These are phyloP conservation scores for Zhuqinia jingwanae DNA, from an alignment of 2,888 invertebrate species.

Conservation along the genomic window DNA sequence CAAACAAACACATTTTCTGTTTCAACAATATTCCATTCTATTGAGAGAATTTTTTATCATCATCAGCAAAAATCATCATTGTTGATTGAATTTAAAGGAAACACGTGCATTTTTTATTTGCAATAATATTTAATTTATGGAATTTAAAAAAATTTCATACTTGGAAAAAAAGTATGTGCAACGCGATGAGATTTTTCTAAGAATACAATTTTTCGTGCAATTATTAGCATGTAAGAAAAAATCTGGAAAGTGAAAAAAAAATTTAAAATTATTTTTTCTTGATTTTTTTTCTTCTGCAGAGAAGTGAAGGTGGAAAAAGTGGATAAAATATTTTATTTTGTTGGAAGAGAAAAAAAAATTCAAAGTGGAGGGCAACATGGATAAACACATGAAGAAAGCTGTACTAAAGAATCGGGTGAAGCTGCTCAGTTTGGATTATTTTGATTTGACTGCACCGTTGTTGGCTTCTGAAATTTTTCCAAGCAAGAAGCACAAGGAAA, in stretches of 20 bases:
- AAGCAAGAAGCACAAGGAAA: slow-evolving; percentile 76
- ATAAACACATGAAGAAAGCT: slow-evolving; percentile 73
- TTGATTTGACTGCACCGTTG: slow-evolving; percentile 75
- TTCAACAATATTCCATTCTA: slow-evolving; percentile 25
- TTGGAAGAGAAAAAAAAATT: no score
- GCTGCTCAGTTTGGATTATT: slow-evolving; percentile 74
- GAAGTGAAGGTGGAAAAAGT: no score
- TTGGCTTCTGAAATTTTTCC: slow-evolving; percentile 73
- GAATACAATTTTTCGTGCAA: background rate
- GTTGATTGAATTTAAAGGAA: slow-evolving; percentile 9
- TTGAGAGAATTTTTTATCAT: background rate
- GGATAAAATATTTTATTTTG: background rate
- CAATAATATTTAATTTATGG: no score
- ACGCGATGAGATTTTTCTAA: background rate
- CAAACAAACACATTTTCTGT: no score
- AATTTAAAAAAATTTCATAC: no score
- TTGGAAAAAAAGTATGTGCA: background rate
- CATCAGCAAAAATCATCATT: background rate
- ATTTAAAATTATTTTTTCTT: background rate
- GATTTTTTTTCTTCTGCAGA: background rate
- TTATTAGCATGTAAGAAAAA: no score
- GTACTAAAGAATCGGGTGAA: slow-evolving; percentile 75
- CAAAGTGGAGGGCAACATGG: slow-evolving; percentile 71
- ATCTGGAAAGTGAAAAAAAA: background rate
- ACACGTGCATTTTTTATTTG: no score